Base-by-base conservation (phyloP, 2,888 invertebrate species). In the Nasonovia ribisnigri region DNA sequence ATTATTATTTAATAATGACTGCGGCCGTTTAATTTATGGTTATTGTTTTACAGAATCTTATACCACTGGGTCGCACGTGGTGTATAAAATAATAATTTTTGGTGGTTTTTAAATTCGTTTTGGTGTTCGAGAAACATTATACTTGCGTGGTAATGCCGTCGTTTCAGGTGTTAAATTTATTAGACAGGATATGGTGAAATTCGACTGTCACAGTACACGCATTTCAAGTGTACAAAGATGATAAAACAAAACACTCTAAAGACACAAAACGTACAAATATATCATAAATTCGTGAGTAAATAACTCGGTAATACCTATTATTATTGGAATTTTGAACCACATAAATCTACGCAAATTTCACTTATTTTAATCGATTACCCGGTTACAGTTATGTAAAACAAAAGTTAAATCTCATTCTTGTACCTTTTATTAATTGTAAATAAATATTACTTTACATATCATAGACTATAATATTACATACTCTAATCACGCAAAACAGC, bases 1-100 rank as follows among this genome's bases (percentile, higher is more conserved):
- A 46, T 88, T 36, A 54, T 91, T 86, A 46, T 91, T 91, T 86
- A 91, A 91, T 86, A 91, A 91, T 57, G 91, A 86, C 91, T 8
- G 46, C 36, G 57, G 43, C 3, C 46, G 46, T 46, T 26, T 57
- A 46, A 91, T 91, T 91, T 91, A 91, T 46, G 86, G 84, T 91
- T 91, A 91, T 91, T 86, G 91, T 91, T 26, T 57, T 43, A 57
- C 54, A 46, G 6, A 91, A 57, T 57, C 84, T 51, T 86, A 91
- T 84, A 43, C 24, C 84, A 54, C 36, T 36, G 91, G 36, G 46
- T 42, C 89, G 29, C 60, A 60, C 60, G n/a, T 8, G 5, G 13
- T 46, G 24, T 43, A 43, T 43, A 84, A 43, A 20, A 91, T 54
- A 54, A 90, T 90, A 84, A 54, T 91, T 54, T 36, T 84, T 16